phyloP scores from a whole-genome alignment of 2,888 invertebrate genomes.

The Lysandra coridon region DNA sequence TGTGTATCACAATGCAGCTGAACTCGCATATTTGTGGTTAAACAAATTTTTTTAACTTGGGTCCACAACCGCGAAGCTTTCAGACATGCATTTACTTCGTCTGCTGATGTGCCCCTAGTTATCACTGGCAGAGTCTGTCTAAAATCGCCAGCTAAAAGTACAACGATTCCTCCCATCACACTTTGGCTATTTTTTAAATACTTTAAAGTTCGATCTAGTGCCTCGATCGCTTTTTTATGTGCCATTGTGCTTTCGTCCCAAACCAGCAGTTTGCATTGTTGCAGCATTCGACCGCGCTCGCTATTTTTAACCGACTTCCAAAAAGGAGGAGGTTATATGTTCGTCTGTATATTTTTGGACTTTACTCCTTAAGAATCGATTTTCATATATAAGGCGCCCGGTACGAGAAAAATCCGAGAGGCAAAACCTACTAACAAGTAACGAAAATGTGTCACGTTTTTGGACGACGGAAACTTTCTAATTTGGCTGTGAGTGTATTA shows the following conservation, averaged over 20 bases:
- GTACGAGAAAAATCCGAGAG: too few species aligned
- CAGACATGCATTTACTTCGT: slow-evolving; percentile 43
- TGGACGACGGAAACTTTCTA: too few species aligned
- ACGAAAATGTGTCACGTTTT: too few species aligned
- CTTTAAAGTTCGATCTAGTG: slow-evolving; percentile 36
- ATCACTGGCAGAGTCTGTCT: slow-evolving; percentile 40
- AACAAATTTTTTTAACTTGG: slow-evolving; percentile 36
- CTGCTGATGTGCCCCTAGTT: slow-evolving; percentile 39
- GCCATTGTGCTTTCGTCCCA: slow-evolving; percentile 41
- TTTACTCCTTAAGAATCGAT: too few species aligned
- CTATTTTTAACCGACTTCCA: slow-evolving; percentile 34
- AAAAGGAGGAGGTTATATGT: too few species aligned
- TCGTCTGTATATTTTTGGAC: too few species aligned
- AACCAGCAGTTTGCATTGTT: slow-evolving; percentile 39
- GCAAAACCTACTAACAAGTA: too few species aligned
- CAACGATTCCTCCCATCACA: slow-evolving; percentile 39
- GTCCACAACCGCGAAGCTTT: slow-evolving; percentile 39
- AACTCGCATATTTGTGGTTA: slow-evolving; percentile 42
- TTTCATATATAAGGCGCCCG: too few species aligned
- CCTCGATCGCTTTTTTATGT: slow-evolving; percentile 38
- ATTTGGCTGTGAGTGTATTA: too few species aligned
- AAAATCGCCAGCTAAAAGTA: slow-evolving; percentile 42
- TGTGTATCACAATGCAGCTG: slow-evolving; percentile 41
- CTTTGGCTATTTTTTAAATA: slow-evolving; percentile 36
- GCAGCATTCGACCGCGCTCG: slow-evolving; percentile 37